Base-by-base conservation (phyloP, 2,113 vertebrate species). In the Halichoeres trimaculatus region DNA sequence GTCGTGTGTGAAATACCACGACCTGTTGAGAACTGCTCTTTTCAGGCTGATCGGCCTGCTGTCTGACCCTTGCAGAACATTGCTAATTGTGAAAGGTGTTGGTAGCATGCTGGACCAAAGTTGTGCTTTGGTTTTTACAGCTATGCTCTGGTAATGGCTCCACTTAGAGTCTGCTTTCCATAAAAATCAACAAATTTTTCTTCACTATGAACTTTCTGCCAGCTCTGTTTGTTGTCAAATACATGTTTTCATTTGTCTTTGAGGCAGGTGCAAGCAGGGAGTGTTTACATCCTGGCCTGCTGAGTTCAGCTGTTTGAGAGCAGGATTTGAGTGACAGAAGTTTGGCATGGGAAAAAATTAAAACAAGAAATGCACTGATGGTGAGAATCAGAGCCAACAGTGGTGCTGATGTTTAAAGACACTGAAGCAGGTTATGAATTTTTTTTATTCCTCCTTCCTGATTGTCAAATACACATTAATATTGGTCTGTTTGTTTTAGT, bases 1-100 rank as follows among this genome's bases (percentile, higher is more conserved):
- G 52, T 75, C 84, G 76, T 70, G 74, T 90, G 78, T 72, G 79
- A 91, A 86, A 88, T 86, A 71, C 64, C 20, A 3, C 47, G 1
- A 41, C 19, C 75, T 70, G 30, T 50, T 74, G 40, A 30, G 48
- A 84, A 51, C 19, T 71, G 60, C 50, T 51, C 56, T 47, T 51
- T 45, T 78, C 64, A 61, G 65, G 41, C 72, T 72, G 24, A 19
- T 74, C 66, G 48, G 34, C 66, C 36, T 56, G 47, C 35, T 76
- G 55, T 52, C 38, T 57, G 74, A 77, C 53, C 53, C 22, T 12
- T 8, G 36, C 47, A 41, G 69, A 78, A 76, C 75, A 59, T 53
- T 85, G 64, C 51, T 90, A 88, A 87, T 74, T 81, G 58, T 80
- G 54, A 66, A 84, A 75, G 57, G 53, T 52, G 13, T 69, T 65